Base-by-base conservation (phyloP, 2,113 vertebrate genomes). In the Rhinolophus sinicus region DNA sequence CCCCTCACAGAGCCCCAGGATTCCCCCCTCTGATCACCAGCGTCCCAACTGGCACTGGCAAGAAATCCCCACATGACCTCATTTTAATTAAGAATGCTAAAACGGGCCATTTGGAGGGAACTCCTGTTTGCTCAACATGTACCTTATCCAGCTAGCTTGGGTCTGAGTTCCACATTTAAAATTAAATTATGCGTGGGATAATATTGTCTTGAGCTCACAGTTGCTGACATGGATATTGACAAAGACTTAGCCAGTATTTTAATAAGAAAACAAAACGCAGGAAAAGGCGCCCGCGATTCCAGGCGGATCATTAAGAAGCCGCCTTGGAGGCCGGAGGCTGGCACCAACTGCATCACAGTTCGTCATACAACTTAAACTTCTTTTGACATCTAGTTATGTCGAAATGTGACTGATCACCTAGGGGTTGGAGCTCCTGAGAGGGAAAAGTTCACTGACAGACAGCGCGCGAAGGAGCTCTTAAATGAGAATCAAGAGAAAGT, bases 181-280 rank as follows among this genome's bases (percentile, higher is more conserved):
- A 99, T 99, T 99, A 99, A 99, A 99, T 99, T 99, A 99, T 99
- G 99, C 99, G 98, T 98, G 98, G 98, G 98, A 99, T 99, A 99
- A 99, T 99, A 99, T 99, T 99, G 99, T 99, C 99, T 99, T 98
- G 98, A 99, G 99, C 99, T 98, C 99, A 98, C 99, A 98, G 99
- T 98, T 98, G 98, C 99, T 99, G 99, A 99, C 99, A 99, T 98
- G 98, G 98, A 98, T 99, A 99, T 99, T 99, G 99, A 99, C 99
- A 99, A 99, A 99, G 99, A 99, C 99, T 99, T 99, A 99, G 98
- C 97, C 98, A 95, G 99, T 99, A 99, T 99, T 99, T 99, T 99
- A 99, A 99, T 99, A 99, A 99, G 99, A 99, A 99, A 99, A 99
- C 99, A 99, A 99, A 99, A 99, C 98, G 98, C 98, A 97, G 98